These are phyloP conservation scores for Limenitis camilla DNA, from an alignment of 2,888 invertebrate genomes.

Conservation along the genomic window DNA sequence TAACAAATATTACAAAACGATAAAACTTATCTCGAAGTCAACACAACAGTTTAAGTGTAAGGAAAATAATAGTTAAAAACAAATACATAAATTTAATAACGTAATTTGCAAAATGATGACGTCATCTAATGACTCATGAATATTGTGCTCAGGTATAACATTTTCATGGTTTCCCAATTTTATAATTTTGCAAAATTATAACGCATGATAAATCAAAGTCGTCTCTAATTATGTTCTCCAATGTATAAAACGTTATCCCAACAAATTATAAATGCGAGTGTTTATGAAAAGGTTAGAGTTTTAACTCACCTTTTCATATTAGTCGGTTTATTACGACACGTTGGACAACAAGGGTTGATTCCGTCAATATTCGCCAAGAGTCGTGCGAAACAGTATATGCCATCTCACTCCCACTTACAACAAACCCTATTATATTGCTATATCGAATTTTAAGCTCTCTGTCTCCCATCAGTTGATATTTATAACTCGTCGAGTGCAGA, in stretches of 20 bases:
- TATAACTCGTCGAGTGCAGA: slow-evolving; percentile 46
- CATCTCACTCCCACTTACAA: slow-evolving; percentile 37
- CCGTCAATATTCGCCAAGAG: slow-evolving; percentile 32
- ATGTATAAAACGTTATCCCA: no score
- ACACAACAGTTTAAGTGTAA: no score
- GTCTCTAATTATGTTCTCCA: neutral
- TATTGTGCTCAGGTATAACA: neutral
- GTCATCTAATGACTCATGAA: neutral
- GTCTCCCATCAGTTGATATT: slow-evolving; percentile 55
- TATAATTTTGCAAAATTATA: neutral
- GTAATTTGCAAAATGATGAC: neutral
- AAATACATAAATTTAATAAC: no score
- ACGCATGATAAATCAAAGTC: neutral
- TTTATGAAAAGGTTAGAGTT: no score
- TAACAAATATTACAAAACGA: no score
- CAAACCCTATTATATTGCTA: slow-evolving; percentile 34
- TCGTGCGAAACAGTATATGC: slow-evolving; percentile 30
- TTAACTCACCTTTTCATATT: neutral
- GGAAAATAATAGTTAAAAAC: no score
- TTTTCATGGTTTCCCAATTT: neutral
- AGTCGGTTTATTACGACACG: slow-evolving; percentile 21
- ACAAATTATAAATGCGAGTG: no score
- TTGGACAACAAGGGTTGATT: slow-evolving; percentile 35
- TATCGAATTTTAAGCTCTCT: slow-evolving; percentile 58
- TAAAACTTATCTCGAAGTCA: no score